A percentile compares a stretch with the other conserved stretches of the same genome.
Conservation (phyloP, 2,113 vertebrate genomes). For the Malaclemys terrapin region DNA sequence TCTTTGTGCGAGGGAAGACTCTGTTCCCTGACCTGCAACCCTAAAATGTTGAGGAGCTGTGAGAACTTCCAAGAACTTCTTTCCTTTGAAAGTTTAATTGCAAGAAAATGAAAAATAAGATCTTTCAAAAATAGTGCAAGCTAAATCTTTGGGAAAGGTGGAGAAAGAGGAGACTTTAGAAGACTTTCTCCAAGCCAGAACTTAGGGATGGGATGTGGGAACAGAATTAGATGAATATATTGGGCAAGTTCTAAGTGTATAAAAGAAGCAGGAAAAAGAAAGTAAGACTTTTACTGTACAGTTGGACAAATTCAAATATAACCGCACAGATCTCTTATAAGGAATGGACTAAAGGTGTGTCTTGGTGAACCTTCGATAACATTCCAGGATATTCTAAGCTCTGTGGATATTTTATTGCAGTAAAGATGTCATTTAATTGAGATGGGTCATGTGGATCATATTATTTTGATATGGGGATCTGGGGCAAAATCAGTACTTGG, state of each 20-base stretch:
- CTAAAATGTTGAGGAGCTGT: not conserved
- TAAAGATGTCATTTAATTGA: not conserved
- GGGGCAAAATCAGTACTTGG: no score
- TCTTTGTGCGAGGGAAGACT: not conserved
- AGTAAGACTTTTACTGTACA: not conserved
- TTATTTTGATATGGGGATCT: not conserved
- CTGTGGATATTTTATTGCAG: not conserved
- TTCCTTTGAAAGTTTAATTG: not conserved
- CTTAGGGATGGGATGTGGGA: not conserved
- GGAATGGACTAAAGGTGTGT: not conserved
- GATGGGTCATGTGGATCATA: not conserved
- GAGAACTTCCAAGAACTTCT: not conserved
- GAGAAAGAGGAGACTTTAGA: not conserved
- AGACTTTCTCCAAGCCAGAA: not conserved
- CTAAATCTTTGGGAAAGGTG: not conserved
- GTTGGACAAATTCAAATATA: not conserved
- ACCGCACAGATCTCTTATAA: not conserved
- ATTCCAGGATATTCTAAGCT: not conserved
- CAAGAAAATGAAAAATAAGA: not conserved
- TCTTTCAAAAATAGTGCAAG: not conserved
- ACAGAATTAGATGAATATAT: not conserved
- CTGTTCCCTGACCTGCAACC: not conserved
- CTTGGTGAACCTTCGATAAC: not conserved
- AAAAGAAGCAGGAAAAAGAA: not conserved
- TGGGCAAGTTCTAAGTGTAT: not conserved